Conservation (phyloP, 2,888 invertebrate genomes). For the Hipparchia sbordonii region DNA sequence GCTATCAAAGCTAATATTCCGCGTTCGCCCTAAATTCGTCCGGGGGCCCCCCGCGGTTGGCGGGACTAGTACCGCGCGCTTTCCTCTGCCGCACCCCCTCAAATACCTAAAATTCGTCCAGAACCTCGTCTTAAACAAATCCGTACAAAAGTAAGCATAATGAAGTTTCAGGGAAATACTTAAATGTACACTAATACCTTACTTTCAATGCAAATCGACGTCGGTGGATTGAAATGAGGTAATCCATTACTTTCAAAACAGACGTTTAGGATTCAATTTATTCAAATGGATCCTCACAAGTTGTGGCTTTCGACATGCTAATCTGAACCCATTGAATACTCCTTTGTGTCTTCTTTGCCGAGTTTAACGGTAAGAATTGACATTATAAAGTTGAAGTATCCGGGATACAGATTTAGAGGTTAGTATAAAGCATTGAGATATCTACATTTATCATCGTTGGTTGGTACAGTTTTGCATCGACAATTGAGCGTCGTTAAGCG, state of each 20-base stretch:
- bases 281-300: conserved; percentile 36
- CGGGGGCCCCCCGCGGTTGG: too few relatives aligned
- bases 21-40: too few relatives aligned
- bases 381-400: conserved; percentile 23
- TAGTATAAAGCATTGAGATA: neutral
- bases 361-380: conserved; percentile 21
- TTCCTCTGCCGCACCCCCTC: too few relatives aligned
- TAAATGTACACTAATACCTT: conserved; percentile 5
- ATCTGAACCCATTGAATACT: conserved; percentile 33
- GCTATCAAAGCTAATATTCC: too few relatives aligned
- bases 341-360: conserved; percentile 21
- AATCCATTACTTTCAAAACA: conserved; percentile 40
- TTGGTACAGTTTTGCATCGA: neutral
- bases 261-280: conserved; percentile 39
- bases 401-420: conserved; percentile 1
- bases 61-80: too few relatives aligned
- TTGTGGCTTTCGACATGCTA: conserved; percentile 40
- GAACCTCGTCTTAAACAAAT: too few relatives aligned
- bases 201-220: conserved; percentile 36
- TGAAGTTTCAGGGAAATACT: too few relatives aligned
- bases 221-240: conserved; percentile 36
- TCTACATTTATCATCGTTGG: neutral
- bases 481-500: neutral
- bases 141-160: too few relatives aligned
- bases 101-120: too few relatives aligned